Base-by-base conservation (phyloP, 2,113 vertebrate genomes). In the Naja naja region DNA sequence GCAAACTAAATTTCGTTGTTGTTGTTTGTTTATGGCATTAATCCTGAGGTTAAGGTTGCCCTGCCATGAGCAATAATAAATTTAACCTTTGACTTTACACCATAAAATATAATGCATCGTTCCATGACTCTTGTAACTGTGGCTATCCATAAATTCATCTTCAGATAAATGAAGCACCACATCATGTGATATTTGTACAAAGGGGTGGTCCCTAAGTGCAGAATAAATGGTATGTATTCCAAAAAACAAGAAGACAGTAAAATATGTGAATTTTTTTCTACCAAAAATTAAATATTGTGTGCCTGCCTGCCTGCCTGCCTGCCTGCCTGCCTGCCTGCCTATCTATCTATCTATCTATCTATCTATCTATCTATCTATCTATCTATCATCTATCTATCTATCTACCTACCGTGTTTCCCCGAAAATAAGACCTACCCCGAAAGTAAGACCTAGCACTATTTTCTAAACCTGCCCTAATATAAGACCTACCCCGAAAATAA, bases 31-130 rank as follows among this genome's bases (percentile, higher is more conserved):
- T 97, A 96, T 93, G 96, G 93, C 96, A 94, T 97, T 96, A 96
- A 97, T 97, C 92, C 95, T 93, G 96, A 95, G 97, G 97, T 97
- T 96, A 96, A 97, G 94, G 95, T 96, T 95, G 85, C 95, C 95
- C 96, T 96, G 81, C 95, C 95, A 96, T 94, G 95, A 97, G 94
- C 96, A 97, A 93, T 97, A 96, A 97, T 96, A 97, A 95, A 74
- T 97, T 97, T 97, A 98, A 96, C 97, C 97, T 97, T 96, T 97
- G 97, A 89, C 97, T 96, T 94, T 5, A 12, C 92, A 94, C 94
- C 94, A 96, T 94, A 94, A 95, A 94, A 95, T 89, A 93, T 94
- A 96, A 97, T 97, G 94, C 96, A 96, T 98, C 96, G 96, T 95
- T 96, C 96, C 92, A 91, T 94, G 95, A 91, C 94, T 96, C 93